phyloP scores from a whole-genome alignment of 2,113 vertebrate genomes.

The crab-eating macaque (Macaca fascicularis) region T2T-MFA8v1.1 NC_088390.1:83663501-83664000 shows the following conservation, averaged over 20 bases:
- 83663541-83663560: background rate
- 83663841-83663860: background rate
- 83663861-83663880: background rate
- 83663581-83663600: background rate
- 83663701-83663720: background rate
- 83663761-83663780: background rate
- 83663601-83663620: background rate
- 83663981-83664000: background rate
- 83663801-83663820: background rate
- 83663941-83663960: no score
- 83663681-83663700: background rate
- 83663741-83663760: background rate
- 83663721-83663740: background rate
- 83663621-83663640: background rate
- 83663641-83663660: background rate
- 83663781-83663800: background rate
- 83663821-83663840: background rate
- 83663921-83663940: no score
- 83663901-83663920: background rate
- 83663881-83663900: background rate
- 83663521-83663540: rapidly evolving
- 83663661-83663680: background rate
- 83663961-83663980: background rate
- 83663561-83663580: no score
- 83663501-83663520: no score